Percentiles rank a stretch among this genome's conserved stretches.
These are phyloP conservation scores for Pelodiscus sinensis DNA, from an alignment of 2,113 vertebrate species.

Conservation along the genomic window DNA sequence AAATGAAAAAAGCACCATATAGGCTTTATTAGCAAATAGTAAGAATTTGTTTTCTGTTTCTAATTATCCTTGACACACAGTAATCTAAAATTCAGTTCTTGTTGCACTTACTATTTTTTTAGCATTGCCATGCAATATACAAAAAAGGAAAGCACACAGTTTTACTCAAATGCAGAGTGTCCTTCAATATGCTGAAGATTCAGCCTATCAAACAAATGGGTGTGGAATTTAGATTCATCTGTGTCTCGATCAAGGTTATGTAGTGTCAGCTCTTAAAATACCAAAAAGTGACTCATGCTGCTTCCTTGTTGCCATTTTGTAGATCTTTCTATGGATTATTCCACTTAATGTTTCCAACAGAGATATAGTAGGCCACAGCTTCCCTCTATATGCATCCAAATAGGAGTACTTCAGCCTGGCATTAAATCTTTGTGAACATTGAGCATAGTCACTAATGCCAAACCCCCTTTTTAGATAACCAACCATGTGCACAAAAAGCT, in stretches of 20 bases:
- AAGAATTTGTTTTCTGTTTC: conserved; percentile 36
- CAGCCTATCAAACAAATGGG: conserved; percentile 40
- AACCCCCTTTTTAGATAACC: conserved; percentile 41
- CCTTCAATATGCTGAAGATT: conserved; percentile 40
- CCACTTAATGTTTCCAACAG: conserved; percentile 41
- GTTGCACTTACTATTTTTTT: conserved; percentile 31
- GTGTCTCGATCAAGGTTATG: conserved; percentile 28
- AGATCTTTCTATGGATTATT: conserved; percentile 40
- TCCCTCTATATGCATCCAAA: neutral
- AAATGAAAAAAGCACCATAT: conserved; percentile 41
- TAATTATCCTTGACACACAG: conserved; percentile 39
- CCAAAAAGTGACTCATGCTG: conserved; percentile 53
- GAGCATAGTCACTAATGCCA: conserved; percentile 11
- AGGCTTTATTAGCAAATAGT: conserved; percentile 49
- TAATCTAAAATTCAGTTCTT: conserved; percentile 40
- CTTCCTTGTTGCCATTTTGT: conserved; percentile 54
- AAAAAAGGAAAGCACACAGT: neutral
- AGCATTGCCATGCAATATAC: conserved; percentile 16
- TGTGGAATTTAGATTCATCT: conserved; percentile 15
- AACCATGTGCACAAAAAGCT: conserved; percentile 36
- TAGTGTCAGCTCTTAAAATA: conserved; percentile 61
- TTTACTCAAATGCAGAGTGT: neutral
- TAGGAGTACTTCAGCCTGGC: conserved; percentile 11
- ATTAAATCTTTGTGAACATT: neutral
- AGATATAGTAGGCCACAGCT: conserved; percentile 5